Percentiles rank a stretch among this genome's conserved stretches.
Evolutionary conservation across 2,797 vertebrate species (phyloP).

Genomic region (Chaetophractus vellerosus): DNA sequence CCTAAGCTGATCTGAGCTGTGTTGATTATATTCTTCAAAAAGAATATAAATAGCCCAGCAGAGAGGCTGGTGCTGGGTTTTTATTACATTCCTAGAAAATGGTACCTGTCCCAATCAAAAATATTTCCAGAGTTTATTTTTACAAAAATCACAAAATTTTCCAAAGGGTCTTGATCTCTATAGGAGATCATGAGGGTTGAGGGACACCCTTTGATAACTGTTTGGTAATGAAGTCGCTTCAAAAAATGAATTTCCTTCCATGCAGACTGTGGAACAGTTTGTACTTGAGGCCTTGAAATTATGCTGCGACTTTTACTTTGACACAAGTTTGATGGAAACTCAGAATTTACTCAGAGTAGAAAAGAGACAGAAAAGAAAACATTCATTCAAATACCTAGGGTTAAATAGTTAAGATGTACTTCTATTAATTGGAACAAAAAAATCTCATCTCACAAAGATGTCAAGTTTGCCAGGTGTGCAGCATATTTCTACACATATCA

Average conservation of each 20-base stretch:
- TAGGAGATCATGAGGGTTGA: not conserved
- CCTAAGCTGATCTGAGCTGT: not conserved
- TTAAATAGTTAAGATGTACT: slow-evolving; percentile 57
- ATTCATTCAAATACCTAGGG: not conserved
- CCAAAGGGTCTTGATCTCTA: not conserved
- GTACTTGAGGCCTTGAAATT: slow-evolving; percentile 33
- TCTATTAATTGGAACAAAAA: slow-evolving; percentile 55
- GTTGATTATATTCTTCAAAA: not conserved
- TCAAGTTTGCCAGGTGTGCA: slow-evolving; percentile 36
- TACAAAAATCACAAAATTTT: not conserved
- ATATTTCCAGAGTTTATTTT: not conserved
- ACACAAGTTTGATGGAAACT: slow-evolving; percentile 30
- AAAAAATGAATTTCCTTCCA: slow-evolving; percentile 2
- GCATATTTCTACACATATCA: slow-evolving; percentile 42
- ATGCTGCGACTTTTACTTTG: slow-evolving; percentile 48
- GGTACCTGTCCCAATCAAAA: not conserved
- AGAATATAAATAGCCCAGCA: slow-evolving; percentile 8
- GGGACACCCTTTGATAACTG: not conserved
- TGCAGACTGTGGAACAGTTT: not conserved
- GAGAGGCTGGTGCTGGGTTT: not conserved
- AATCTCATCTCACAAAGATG: slow-evolving; percentile 33
- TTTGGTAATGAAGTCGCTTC: slow-evolving; percentile 37
- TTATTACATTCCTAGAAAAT: not conserved
- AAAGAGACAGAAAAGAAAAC: slow-evolving; percentile 6
- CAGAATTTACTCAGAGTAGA: not conserved